A percentile compares a stretch with the other conserved stretches of the same genome.
Conservation (phyloP, 2,888 invertebrate species). For the Eudemis profundana region DNA sequence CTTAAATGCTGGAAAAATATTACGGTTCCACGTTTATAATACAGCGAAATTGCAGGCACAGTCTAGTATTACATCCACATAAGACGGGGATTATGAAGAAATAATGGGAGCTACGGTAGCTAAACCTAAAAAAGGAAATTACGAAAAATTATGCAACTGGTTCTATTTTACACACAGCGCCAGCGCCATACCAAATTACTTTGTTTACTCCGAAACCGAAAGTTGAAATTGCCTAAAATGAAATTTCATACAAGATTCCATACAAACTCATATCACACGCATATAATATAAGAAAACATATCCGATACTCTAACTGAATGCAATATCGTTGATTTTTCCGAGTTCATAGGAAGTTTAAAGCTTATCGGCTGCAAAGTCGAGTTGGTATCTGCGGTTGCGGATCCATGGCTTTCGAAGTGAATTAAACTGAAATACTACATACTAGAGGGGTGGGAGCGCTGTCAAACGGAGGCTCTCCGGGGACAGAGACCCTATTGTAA, state of each 20-base stretch:
- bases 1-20: no score
- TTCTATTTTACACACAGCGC: background rate
- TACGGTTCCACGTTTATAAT: no score
- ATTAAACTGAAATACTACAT: slow-evolving; percentile 41
- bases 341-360: background rate
- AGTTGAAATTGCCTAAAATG: slow-evolving; percentile 14
- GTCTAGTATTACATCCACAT: no score
- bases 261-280: background rate
- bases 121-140: no score
- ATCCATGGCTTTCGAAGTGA: slow-evolving; percentile 31
- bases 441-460: slow-evolving; percentile 17
- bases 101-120: no score
- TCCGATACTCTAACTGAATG: background rate
- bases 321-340: slow-evolving; percentile 7
- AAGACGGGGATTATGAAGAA: no score
- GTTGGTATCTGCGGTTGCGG: slow-evolving; percentile 25
- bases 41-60: no score
- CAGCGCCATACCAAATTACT: slow-evolving; percentile 6
- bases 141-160: no score
- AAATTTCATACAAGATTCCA: slow-evolving; percentile 13
- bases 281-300: background rate
- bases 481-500: slow-evolving; percentile 45
- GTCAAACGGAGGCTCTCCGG: slow-evolving; percentile 52
- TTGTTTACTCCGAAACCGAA: slow-evolving; percentile 16
- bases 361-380: background rate